Evolutionary conservation across 2,797 vertebrate genomes (phyloP).

Genomic region (Nannoperca obscura): DNA sequence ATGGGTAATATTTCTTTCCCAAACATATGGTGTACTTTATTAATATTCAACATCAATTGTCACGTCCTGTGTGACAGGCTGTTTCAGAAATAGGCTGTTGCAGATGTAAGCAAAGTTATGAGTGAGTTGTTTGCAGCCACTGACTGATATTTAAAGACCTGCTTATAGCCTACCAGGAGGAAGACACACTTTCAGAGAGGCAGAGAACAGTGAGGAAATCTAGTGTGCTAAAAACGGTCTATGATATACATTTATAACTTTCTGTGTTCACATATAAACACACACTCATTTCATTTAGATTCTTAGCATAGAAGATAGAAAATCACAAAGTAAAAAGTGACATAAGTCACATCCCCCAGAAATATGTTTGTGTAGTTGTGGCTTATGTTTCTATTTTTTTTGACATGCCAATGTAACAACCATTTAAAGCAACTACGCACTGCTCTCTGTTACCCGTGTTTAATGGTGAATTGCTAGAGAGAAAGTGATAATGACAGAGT

Average conservation of each 20-base stretch:
- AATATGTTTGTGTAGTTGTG: background rate
- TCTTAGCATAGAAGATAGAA: background rate
- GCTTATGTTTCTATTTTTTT: background rate
- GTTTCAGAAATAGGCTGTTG: conserved; percentile 68
- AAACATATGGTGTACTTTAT: conserved; percentile 83
- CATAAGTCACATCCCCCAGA: background rate
- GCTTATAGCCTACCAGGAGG: conserved; percentile 3
- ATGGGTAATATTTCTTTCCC: conserved; percentile 70
- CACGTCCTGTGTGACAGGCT: conserved; percentile 63
- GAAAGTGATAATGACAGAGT: background rate
- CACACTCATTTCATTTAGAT: background rate
- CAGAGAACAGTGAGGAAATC: background rate
- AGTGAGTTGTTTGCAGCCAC: conserved; percentile 66
- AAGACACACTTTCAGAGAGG: background rate
- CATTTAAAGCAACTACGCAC: background rate
- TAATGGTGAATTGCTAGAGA: background rate
- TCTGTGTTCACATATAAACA: background rate
- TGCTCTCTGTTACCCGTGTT: background rate
- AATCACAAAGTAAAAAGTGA: background rate
- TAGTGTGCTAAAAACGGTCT: background rate
- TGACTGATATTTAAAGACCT: conserved; percentile 41
- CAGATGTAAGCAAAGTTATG: conserved; percentile 55
- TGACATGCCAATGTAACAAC: too few species aligned
- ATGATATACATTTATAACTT: background rate
- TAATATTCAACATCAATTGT: conserved; percentile 82